Base-by-base conservation (phyloP, 2,113 vertebrate species). In the Tenrec ecaudatus region DNA sequence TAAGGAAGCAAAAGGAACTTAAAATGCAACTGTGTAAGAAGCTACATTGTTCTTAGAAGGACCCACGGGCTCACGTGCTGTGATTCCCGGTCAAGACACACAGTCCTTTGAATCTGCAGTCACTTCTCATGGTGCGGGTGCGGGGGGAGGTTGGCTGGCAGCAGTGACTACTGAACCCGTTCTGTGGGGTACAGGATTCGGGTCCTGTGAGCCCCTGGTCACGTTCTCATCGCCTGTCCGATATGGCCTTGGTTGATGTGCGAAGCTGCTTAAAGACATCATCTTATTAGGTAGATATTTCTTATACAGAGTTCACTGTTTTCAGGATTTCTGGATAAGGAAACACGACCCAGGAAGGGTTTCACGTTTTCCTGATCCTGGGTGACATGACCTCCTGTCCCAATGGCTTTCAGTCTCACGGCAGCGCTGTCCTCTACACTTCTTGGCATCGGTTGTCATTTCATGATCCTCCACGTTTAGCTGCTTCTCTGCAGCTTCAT, bases 1-100 rank as follows among this genome's bases (percentile, higher is more conserved):
- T 40, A 43, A 94, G 93, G 10, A 68, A 80, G 82, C 60, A 95
- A n/a, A 76, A 81, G 25, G 43, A 64, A 60, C 29, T 71, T 88
- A 76, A 53, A 88, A 57, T 83, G 90, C 43, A 91, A 64, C 17
- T n/a, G 2, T 31, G n/a, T 57, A n/a, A 84, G 86, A 93, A 87
- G 22, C 38, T 15, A 33, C 20, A 47, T 12, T 7, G 64, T 85
- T 62, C 73, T 89, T 80, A 93, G 25, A 75, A 53, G 87, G 73
- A 62, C 73, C 36, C 2, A 6, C 57, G 15, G n/a, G 27, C 10
- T 15, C 7, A 62, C 29, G 87, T 27, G 47, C 27, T 33, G 16
- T 83, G 77, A 29, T 81, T 12, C 2, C 9, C 23, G 71, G 66
- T n/a, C 58, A 69, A 82, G 36, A 82, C 69, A 82, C 5, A 53